Percentiles rank a stretch among this genome's conserved stretches.
phyloP scores from a whole-genome alignment of 2,113 vertebrate species.

The Lasiurus cinereus region DNA sequence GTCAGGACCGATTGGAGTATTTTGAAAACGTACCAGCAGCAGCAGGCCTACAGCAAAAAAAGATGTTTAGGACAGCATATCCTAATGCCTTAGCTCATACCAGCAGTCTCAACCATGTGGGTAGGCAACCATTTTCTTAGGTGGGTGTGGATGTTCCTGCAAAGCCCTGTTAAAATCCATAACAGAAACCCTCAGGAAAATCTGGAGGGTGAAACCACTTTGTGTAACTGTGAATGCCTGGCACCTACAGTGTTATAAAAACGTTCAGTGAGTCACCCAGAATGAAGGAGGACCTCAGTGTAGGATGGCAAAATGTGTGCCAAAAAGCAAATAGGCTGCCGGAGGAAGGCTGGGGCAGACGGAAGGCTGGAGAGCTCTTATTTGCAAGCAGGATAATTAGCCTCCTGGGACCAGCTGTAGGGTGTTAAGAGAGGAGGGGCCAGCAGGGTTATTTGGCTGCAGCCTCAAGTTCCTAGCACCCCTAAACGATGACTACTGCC shows the following conservation, averaged over 20 bases:
- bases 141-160: neutral
- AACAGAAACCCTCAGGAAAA: slow-evolving; percentile 39
- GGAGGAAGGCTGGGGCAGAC: neutral
- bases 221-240: slow-evolving; percentile 50
- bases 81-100: neutral
- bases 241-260: neutral
- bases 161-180: neutral
- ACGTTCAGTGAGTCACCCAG: neutral
- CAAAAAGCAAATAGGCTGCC: neutral
- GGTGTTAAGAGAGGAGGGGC: neutral
- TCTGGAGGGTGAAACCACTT: neutral
- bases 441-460: neutral
- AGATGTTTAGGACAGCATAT: neutral
- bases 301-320: neutral
- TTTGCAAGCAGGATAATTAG: neutral
- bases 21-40: neutral
- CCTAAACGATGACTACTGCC: neutral
- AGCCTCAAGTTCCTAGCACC: neutral
- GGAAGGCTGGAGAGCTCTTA: neutral
- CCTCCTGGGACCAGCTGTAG: neutral
- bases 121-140: neutral
- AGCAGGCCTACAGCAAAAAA: neutral
- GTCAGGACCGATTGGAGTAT: neutral
- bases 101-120: neutral
- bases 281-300: neutral